Evolutionary conservation across 2,888 invertebrate genomes (phyloP).

Genomic region (Campopleginae sp.): DNA sequence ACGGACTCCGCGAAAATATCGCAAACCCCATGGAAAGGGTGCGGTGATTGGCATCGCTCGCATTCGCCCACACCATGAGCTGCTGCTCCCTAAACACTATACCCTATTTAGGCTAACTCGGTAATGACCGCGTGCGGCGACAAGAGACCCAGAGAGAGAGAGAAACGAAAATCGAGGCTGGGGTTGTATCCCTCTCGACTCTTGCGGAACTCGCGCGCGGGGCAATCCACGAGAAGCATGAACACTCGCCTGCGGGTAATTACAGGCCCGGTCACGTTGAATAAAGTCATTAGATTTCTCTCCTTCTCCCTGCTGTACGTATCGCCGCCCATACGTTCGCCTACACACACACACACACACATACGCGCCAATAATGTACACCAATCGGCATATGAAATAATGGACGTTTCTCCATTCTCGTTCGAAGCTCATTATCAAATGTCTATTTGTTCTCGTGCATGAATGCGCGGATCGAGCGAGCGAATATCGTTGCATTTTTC

Average conservation of each 20-base stretch:
- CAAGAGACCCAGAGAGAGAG: constrained; percentile 74
- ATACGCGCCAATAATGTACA: background rate
- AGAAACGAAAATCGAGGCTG: constrained; percentile 44
- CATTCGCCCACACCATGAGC: constrained; percentile 19
- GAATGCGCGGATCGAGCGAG: background rate
- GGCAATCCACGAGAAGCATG: constrained; percentile 64
- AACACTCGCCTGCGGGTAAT: constrained; percentile 80
- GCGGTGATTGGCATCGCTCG: constrained; percentile 65
- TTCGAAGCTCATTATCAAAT: constrained; percentile 9
- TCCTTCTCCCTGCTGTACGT: constrained; percentile 50
- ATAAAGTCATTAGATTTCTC: constrained; percentile 83
- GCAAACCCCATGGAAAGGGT: constrained; percentile 20
- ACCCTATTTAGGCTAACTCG: constrained; percentile 83
- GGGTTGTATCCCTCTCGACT: constrained; percentile 64
- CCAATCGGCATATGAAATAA: background rate
- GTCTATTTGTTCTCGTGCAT: constrained; percentile 25
- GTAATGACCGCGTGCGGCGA: constrained; percentile 80
- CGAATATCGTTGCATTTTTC: background rate
- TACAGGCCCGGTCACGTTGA: constrained; percentile 82
- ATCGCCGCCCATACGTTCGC: too few relatives aligned
- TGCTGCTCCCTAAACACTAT: constrained; percentile 79
- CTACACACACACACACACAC: constrained; percentile 23
- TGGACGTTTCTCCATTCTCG: constrained; percentile 1
- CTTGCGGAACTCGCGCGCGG: constrained; percentile 32
- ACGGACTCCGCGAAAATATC: constrained; percentile 15